Evolutionary conservation across 1,140 invertebrate species (phyloP).

Genomic region (Drosophila jambulina): DNA sequence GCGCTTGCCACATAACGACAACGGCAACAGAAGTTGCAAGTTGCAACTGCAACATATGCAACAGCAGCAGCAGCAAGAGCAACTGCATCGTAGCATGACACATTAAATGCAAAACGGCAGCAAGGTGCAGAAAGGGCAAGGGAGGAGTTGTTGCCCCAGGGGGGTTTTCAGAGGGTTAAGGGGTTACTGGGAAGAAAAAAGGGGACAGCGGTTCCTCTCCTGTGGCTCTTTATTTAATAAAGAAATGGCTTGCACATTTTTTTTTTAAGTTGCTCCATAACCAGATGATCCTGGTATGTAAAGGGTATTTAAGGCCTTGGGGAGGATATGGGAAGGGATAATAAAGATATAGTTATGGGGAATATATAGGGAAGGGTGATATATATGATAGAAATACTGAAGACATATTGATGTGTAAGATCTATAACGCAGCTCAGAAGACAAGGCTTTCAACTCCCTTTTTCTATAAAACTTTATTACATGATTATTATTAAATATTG

Average conservation of each 20-base stretch:
- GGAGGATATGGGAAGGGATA: too few species aligned
- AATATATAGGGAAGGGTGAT: background rate
- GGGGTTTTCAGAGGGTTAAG: slow-evolving; percentile 3
- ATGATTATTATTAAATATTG: background rate
- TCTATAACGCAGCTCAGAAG: background rate
- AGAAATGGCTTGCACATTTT: slow-evolving; percentile 66
- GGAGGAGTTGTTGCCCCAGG: background rate
- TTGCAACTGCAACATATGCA: slow-evolving; percentile 77
- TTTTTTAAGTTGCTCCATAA: slow-evolving; percentile 51
- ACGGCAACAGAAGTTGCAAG: slow-evolving; percentile 58
- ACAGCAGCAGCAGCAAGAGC: slow-evolving; percentile 51
- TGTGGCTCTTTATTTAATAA: slow-evolving; percentile 76
- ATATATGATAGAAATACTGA: background rate
- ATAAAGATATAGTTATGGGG: background rate
- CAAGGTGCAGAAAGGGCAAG: slow-evolving; percentile 36
- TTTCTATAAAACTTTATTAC: background rate
- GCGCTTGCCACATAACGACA: slow-evolving; percentile 81
- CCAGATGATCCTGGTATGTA: background rate
- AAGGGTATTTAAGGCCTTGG: background rate
- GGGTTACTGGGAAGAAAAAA: slow-evolving; percentile 26
- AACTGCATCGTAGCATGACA: slow-evolving; percentile 79
- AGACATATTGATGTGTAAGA: background rate
- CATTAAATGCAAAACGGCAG: slow-evolving; percentile 80
- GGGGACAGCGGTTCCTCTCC: slow-evolving; percentile 39
- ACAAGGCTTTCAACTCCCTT: background rate